Percentiles rank a stretch among this genome's conserved stretches.
Conservation (phyloP, 2,888 invertebrate species). For the Poecilobothrus nobilitatus region DNA sequence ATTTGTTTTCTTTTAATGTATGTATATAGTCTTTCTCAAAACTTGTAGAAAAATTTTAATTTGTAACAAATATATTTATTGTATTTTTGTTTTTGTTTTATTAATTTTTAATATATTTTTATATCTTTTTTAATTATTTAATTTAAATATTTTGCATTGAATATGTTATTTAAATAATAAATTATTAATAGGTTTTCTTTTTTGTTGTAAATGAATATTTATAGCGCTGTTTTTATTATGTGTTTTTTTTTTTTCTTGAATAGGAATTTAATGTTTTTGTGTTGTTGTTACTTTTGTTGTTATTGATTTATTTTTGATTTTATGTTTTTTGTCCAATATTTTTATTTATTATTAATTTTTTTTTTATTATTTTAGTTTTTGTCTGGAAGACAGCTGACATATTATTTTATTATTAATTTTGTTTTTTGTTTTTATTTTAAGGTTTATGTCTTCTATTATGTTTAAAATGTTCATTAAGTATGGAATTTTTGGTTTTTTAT, state of each 20-base stretch:
- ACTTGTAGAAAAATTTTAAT: background rate
- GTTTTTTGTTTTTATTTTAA: background rate
- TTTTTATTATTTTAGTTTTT: background rate
- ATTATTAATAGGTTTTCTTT: background rate
- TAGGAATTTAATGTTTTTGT: background rate
- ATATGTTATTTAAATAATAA: background rate
- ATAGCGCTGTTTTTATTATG: conserved; percentile 11
- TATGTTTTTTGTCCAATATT: background rate
- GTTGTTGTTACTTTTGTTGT: background rate
- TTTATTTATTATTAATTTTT: background rate
- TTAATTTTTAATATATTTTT: conserved; percentile 13
- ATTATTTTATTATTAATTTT: background rate
- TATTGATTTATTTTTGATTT: background rate
- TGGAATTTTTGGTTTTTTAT: too few relatives aligned
- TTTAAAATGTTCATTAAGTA: too few relatives aligned
- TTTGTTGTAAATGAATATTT: conserved; percentile 14
- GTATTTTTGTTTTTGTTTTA: conserved; percentile 14
- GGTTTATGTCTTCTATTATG: background rate
- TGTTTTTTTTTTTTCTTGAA: conserved; percentile 19
- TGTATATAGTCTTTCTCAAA: conserved; percentile 1
- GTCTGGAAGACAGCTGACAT: conserved; percentile 3
- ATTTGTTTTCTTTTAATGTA: background rate
- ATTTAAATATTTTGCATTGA: conserved; percentile 13
- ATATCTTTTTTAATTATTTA: conserved; percentile 17
- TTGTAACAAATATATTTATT: conserved; percentile 15